phyloP scores from a whole-genome alignment of 1,140 invertebrate species.

The Eufriesea mexicana region DNA sequence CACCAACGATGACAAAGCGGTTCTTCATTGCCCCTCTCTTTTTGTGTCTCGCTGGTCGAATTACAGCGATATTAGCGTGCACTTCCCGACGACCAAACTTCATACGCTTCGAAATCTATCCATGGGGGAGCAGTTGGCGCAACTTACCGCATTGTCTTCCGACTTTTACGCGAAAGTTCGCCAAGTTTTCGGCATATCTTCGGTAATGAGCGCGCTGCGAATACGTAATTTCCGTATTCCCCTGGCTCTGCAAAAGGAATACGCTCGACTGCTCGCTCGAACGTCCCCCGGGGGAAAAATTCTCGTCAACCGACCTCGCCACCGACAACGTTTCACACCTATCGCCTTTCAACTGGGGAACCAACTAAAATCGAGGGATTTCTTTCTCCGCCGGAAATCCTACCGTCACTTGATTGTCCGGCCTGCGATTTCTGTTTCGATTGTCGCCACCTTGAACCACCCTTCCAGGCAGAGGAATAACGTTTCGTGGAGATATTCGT shows the following conservation, averaged over 20 bases:
- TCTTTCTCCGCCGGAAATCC: slow-evolving; percentile 17
- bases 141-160: slow-evolving; percentile 34
- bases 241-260: slow-evolving; percentile 34
- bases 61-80: neutral
- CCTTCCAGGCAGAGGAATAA: neutral
- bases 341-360: slow-evolving; percentile 18
- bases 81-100: no score
- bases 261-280: slow-evolving; percentile 17
- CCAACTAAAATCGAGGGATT: slow-evolving; percentile 31
- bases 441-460: slow-evolving; percentile 25
- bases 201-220: slow-evolving; percentile 56
- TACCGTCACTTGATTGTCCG: slow-evolving; percentile 22
- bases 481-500: neutral
- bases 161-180: slow-evolving; percentile 17
- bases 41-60: neutral
- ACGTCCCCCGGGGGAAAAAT: slow-evolving; percentile 44
- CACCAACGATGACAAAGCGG: no score
- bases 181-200: slow-evolving; percentile 48
- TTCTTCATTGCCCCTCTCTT: no score
- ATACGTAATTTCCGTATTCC: slow-evolving; percentile 60
- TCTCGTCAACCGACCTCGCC: slow-evolving; percentile 20
- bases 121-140: slow-evolving; percentile 14
- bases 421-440: slow-evolving; percentile 23
- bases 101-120: slow-evolving; percentile 16
- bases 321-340: slow-evolving; percentile 34